Evolutionary conservation across 2,113 vertebrate genomes (phyloP).

Genomic region (Hypocryptadius cinnamomeus): DNA sequence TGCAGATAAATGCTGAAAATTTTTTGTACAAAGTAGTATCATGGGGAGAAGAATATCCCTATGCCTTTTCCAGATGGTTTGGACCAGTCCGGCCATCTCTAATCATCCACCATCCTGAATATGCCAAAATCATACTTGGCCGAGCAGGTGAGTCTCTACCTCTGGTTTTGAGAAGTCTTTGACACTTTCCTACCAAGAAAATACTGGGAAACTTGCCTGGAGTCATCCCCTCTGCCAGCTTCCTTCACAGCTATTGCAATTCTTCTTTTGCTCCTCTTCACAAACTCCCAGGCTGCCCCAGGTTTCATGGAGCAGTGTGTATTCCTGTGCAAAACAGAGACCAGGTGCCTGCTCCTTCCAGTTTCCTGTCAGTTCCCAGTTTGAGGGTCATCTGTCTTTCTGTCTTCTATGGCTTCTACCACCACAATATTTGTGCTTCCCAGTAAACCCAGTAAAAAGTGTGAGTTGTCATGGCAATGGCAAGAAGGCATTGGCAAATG

Average conservation of each 20-base stretch:
- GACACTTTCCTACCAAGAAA: not conserved
- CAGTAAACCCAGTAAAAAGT: not conserved
- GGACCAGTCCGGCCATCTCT: constrained; percentile 62
- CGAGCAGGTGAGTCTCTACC: not conserved
- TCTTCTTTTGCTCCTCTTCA: not conserved
- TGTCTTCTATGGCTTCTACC: not conserved
- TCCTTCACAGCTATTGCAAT: not conserved
- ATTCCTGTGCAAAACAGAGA: not conserved
- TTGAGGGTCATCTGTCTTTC: not conserved
- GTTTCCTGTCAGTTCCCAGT: not conserved
- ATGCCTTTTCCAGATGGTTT: constrained; percentile 71
- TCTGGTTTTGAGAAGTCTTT: not conserved
- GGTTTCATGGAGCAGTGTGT: not conserved
- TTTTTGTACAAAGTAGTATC: not conserved
- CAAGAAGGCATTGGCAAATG: not conserved
- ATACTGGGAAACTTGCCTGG: not conserved
- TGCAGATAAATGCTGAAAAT: constrained; percentile 34
- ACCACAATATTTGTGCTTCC: not conserved
- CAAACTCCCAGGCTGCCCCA: not conserved
- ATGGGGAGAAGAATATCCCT: constrained; percentile 68
- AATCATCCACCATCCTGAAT: constrained; percentile 75
- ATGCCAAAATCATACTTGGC: constrained; percentile 65
- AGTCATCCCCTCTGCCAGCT: not conserved
- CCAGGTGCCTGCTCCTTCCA: not conserved
- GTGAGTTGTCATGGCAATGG: not conserved